phyloP scores from a whole-genome alignment of 2,797 vertebrate species.

The Potorous gilbertii region DNA sequence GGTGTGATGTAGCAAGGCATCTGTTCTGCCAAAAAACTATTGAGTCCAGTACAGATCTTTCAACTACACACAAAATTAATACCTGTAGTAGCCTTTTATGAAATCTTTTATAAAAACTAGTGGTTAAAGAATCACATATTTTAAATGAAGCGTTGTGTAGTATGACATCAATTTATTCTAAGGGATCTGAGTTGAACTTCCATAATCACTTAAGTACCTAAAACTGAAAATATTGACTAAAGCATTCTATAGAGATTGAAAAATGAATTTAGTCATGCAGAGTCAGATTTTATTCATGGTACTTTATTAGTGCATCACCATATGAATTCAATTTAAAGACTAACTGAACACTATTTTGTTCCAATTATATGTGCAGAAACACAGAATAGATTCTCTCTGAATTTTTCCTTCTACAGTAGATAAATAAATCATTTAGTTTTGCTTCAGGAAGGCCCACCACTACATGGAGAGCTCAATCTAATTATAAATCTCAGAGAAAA shows the following conservation, averaged over 20 bases:
- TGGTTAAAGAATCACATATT: slow-evolving; percentile 37
- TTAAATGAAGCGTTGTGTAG: not conserved
- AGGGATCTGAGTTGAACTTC: slow-evolving; percentile 28
- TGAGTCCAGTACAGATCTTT: not conserved
- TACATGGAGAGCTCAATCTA: not conserved
- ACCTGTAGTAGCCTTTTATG: not conserved
- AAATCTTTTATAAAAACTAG: slow-evolving; percentile 2
- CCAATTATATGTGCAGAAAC: rapidly evolving
- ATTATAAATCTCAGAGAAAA: not conserved
- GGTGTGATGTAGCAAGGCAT: not conserved
- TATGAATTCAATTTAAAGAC: not conserved
- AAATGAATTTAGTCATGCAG: not conserved
- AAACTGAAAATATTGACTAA: slow-evolving; percentile 6
- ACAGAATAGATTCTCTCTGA: not conserved
- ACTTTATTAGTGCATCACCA: not conserved
- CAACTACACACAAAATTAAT: not conserved
- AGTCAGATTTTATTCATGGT: not conserved
- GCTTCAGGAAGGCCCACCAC: not conserved
- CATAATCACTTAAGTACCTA: not conserved
- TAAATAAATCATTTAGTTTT: not conserved
- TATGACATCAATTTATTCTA: not conserved
- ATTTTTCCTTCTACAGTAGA: not conserved
- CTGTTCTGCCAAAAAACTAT: not conserved
- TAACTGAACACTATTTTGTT: not conserved
- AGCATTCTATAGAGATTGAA: not conserved